Base-by-base conservation (phyloP, 2,797 vertebrate species). In the Tinamus major region DNA sequence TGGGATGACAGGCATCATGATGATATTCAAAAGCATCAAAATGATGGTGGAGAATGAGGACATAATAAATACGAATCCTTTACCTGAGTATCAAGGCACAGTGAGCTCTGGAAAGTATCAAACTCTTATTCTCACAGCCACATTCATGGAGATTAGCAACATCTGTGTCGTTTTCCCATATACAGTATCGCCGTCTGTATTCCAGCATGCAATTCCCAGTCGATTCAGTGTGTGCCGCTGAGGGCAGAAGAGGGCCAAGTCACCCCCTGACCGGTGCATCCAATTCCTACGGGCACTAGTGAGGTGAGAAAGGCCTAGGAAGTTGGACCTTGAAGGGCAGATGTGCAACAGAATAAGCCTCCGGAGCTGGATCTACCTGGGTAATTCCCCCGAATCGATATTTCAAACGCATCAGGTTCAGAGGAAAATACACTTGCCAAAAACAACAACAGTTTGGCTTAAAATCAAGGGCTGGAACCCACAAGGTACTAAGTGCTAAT, bases 391-490 rank as follows among this genome's bases (percentile, higher is more conserved):
- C 58, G 46, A 55, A 82, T 85, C 72, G 71, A 53, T 92, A 96
- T 93, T 95, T 91, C 92, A 92, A 20, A 89, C 86, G 78, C 58
- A 67, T 70, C 51, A 81, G 63, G 62, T 69, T 49, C 55, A 82
- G 69, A 84, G 85, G 33, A 87, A 96, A 92, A 93, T 9, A 61
- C 16, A n/a, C 7, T 71, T 62, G 90, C 93, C 95, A 93, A 95
- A 95, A 95, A 8, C 64, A 96, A 90, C 80, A 96, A 79, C 18
- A 78, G 21, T 42, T 84, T 93, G 84, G 85, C 76, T 92, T 86
- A 61, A 92, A 96, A 94, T 55, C 63, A 94, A 87, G 85, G 41
- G 53, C 64, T 62, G 49, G 79, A 89, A 91, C 62, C 70, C 92
- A 42, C 42, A 80, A 37, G 17, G 48, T 74, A 44, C 89, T 80